Conservation (phyloP, 2,113 vertebrate species). For the Lates calcarifer region DNA sequence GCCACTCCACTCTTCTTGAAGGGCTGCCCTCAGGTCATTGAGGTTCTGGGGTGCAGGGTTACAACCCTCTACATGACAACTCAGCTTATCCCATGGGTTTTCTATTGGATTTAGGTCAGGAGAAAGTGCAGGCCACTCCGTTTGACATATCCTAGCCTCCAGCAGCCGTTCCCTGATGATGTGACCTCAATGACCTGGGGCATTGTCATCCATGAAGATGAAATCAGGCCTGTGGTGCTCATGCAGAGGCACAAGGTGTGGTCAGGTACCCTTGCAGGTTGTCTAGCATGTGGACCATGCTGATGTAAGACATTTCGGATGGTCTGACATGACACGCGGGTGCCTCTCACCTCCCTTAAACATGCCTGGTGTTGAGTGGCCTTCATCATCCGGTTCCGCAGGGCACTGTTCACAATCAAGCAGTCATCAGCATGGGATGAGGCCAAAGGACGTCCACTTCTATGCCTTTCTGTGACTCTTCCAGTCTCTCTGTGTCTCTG, state of each 20-base stretch:
- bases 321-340: constrained; percentile 6
- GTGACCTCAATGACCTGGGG: too few species aligned
- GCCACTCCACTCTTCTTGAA: constrained; percentile 11
- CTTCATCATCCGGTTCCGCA: neutral
- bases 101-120: constrained; percentile 5
- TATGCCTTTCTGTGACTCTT: neutral
- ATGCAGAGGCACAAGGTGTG: constrained; percentile 4
- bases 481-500: neutral
- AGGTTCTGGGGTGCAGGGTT: constrained; percentile 10
- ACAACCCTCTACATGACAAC: neutral
- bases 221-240: constrained; percentile 1
- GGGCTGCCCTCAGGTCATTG: constrained; percentile 2
- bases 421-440: neutral
- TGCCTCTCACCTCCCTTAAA: constrained; percentile 12
- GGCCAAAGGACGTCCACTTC: constrained; percentile 3
- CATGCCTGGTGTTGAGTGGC: constrained; percentile 16
- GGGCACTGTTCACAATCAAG: constrained; percentile 17
- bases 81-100: constrained; percentile 23
- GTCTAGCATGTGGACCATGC: neutral
- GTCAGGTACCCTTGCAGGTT: constrained; percentile 11
- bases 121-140: constrained; percentile 15
- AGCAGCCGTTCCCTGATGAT: neutral
- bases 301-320: constrained; percentile 28
- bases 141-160: constrained; percentile 2
- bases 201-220: constrained; percentile 8